Evolutionary conservation across 2,888 invertebrate species (phyloP).

Genomic region (Thysanoteuthis rhombus): DNA sequence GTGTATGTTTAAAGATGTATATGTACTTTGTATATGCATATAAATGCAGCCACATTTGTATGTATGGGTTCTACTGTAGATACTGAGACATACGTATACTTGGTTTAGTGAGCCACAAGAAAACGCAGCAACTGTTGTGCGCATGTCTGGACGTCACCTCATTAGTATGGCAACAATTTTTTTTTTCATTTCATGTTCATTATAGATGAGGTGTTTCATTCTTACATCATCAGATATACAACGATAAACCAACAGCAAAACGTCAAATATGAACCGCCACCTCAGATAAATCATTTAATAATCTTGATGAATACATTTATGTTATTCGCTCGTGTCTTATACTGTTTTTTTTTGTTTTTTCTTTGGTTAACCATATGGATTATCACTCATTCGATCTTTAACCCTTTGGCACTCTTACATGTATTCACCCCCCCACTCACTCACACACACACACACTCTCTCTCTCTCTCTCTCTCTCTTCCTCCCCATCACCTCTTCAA

Average conservation of each 20-base stretch:
- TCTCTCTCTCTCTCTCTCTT: background rate
- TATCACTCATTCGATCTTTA: background rate
- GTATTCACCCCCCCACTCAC: background rate
- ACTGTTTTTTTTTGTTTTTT: background rate
- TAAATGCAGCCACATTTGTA: background rate
- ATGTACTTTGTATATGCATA: background rate
- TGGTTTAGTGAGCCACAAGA: no score
- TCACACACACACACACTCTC: no score
- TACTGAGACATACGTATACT: background rate
- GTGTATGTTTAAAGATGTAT: background rate
- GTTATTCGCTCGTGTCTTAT: background rate
- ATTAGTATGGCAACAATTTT: no score
- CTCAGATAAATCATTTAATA: no score
- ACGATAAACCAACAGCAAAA: no score
- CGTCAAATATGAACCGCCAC: no score
- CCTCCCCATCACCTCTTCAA: background rate
- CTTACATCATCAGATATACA: no score
- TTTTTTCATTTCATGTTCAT: background rate
- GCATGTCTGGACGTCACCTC: no score
- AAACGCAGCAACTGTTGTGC: no score
- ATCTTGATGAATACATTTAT: background rate
- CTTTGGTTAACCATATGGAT: background rate
- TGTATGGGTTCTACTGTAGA: background rate
- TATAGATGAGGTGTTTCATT: background rate
- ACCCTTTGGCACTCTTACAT: background rate